These are phyloP conservation scores for Morbakka virulenta DNA, from an alignment of 30 jellyfish, hydroid and myxozoan genomes.

Conservation along the genomic window DNA sequence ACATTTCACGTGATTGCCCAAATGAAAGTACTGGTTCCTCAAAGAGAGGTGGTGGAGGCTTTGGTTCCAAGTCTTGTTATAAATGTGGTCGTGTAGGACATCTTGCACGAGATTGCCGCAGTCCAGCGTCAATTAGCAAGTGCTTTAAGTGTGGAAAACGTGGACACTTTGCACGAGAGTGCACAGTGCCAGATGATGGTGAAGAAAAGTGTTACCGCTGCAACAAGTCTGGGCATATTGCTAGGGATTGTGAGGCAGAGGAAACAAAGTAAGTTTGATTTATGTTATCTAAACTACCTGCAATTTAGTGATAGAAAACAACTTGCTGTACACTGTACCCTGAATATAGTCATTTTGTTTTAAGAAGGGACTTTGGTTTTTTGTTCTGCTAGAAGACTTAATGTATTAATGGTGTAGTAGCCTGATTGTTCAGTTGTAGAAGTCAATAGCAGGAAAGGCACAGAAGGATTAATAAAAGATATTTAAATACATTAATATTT, in stretches of 20 bases:
- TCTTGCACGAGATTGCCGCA: constrained; percentile 68
- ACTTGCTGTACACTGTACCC: too few species aligned
- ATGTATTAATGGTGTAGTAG: too few species aligned
- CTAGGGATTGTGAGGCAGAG: constrained; percentile 61
- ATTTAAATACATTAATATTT: too few species aligned
- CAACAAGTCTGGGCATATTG: constrained; percentile 76
- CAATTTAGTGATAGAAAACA: background rate
- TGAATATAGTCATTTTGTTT: too few species aligned
- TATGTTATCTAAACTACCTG: too few species aligned
- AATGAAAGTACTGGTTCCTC: constrained; percentile 25
- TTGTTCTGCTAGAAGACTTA: too few species aligned
- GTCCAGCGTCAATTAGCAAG: too few species aligned
- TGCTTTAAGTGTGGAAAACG: constrained; percentile 6
- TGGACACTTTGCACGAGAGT: constrained; percentile 2
- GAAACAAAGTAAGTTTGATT: constrained; percentile 37
- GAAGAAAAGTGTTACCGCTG: constrained; percentile 86
- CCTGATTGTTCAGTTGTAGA: too few species aligned
- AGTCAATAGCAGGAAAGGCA: too few species aligned
- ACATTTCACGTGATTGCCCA: constrained; percentile 77
- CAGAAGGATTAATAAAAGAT: too few species aligned
- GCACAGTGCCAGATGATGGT: constrained; percentile 51
- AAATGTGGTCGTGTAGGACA: constrained; percentile 86
- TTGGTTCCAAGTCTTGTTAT: constrained; percentile 58
- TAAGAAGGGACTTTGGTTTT: too few species aligned
- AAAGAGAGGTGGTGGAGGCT: constrained; percentile 13